phyloP scores from a whole-genome alignment of 2,888 invertebrate species.

The Diogma glabrata region DNA sequence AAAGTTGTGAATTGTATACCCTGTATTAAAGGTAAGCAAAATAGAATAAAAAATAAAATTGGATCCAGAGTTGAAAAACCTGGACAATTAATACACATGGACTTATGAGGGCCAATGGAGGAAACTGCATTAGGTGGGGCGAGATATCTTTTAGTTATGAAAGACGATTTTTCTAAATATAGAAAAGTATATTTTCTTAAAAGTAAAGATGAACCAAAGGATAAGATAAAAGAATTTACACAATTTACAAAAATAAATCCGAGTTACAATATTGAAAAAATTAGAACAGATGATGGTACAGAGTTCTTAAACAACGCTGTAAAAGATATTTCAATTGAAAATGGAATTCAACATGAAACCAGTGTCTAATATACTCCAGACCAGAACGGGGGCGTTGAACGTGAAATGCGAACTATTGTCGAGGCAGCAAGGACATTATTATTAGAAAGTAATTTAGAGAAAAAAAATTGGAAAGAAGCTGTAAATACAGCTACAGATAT shows the following conservation, averaged over 20 bases:
- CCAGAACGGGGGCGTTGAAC: conserved; percentile 6
- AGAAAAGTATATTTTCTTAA: neutral
- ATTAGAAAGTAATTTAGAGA: neutral
- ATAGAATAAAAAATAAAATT: neutral
- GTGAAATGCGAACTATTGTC: conserved; percentile 9
- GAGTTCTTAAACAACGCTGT: conserved; percentile 7
- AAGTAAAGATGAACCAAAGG: neutral
- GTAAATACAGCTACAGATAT: no score
- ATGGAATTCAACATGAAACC: conserved; percentile 10
- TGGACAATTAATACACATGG: neutral
- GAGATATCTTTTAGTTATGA: neutral
- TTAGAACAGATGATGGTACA: conserved; percentile 9
- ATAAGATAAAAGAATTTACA: neutral
- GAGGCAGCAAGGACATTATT: conserved; percentile 10
- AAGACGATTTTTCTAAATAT: neutral
- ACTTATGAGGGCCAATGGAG: neutral
- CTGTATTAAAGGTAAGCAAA: neutral
- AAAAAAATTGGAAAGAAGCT: no score
- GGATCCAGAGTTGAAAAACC: neutral
- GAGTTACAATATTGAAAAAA: neutral
- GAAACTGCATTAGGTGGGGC: neutral
- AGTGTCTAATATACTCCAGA: conserved; percentile 2
- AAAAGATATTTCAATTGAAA: neutral
- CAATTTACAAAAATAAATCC: no score
- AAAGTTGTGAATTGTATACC: neutral